phyloP scores from a whole-genome alignment of 2,797 vertebrate species.

The Cossypha niveicapilla region DNA sequence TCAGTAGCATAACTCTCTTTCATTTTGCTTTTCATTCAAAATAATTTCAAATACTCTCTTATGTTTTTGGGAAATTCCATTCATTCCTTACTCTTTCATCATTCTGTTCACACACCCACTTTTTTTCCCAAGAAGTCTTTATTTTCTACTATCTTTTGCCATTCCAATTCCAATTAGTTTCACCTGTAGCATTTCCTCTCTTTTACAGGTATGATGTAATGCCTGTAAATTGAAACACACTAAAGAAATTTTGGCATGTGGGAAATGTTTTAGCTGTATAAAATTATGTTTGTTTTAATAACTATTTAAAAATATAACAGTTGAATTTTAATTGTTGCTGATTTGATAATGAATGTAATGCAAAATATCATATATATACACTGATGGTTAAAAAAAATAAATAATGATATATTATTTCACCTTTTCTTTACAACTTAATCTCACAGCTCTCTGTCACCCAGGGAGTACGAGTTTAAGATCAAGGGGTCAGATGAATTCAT shows the following conservation, averaged over 20 bases:
- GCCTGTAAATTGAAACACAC: background rate
- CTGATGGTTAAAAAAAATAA: background rate
- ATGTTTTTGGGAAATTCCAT: background rate
- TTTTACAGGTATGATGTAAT: background rate
- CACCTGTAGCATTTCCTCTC: background rate
- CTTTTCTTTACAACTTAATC: background rate
- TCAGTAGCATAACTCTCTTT: background rate
- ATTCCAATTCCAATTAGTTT: background rate
- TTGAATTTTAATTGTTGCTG: background rate
- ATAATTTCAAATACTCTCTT: background rate
- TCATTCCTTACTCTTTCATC: background rate
- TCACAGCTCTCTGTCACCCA: accelerated
- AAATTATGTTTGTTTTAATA: background rate
- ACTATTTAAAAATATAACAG: background rate
- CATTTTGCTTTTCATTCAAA: background rate
- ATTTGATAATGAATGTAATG: background rate
- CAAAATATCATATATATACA: background rate
- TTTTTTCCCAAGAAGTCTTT: background rate
- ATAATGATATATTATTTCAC: background rate
- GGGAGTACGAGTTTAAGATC: background rate
- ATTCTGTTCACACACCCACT: background rate
- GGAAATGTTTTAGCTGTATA: background rate
- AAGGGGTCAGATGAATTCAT: background rate
- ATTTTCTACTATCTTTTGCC: background rate
- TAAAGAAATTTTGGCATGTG: background rate